Percentiles rank a stretch among this genome's conserved stretches.
Conservation (phyloP, 2,113 vertebrate species). For the Mesoclemmys tuberculata region DNA sequence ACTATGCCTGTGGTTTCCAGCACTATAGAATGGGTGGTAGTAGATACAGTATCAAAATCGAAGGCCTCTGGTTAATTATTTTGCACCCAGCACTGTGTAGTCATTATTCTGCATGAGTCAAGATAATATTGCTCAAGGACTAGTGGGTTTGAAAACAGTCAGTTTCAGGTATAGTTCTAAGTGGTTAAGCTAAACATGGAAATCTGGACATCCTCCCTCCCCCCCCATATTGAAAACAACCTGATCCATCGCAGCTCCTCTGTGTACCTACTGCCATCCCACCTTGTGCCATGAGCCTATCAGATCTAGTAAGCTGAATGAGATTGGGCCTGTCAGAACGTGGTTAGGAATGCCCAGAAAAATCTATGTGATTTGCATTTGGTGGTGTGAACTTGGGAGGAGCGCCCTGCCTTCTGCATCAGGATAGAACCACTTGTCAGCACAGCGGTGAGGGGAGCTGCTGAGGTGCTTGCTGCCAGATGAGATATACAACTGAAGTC, state of each 20-base stretch:
- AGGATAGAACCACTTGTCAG: neutral
- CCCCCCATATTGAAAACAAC: neutral
- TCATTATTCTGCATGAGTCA: neutral
- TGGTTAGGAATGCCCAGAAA: neutral
- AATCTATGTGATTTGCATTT: neutral
- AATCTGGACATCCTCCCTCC: neutral
- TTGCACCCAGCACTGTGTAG: neutral
- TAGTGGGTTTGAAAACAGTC: neutral
- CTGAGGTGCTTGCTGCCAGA: neutral
- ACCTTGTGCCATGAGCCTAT: neutral
- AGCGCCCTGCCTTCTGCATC: neutral
- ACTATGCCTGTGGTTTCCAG: neutral
- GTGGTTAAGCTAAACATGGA: neutral
- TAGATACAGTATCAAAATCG: neutral
- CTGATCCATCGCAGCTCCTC: neutral
- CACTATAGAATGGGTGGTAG: neutral
- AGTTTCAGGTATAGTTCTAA: neutral
- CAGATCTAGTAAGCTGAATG: neutral
- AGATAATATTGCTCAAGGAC: neutral
- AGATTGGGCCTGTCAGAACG: neutral
- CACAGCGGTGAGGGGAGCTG: neutral
- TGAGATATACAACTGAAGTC: neutral
- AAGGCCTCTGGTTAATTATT: neutral
- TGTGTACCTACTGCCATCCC: neutral
- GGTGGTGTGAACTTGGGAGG: neutral